Percentiles rank a stretch among this genome's conserved stretches.
Conservation (phyloP, 1,140 invertebrate species). For the Orius laevigatus region DNA sequence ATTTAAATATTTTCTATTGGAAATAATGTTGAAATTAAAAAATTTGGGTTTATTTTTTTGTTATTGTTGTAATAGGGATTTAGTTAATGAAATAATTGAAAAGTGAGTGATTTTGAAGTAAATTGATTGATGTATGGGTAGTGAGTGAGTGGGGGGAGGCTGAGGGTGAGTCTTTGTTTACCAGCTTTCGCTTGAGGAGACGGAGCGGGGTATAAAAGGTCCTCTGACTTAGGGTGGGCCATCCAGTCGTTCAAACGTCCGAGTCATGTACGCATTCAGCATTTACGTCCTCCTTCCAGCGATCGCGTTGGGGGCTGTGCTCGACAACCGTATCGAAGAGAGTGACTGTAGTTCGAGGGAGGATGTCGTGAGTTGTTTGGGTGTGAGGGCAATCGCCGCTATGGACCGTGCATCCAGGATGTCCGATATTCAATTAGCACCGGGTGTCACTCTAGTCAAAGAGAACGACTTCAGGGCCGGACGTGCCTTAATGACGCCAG, state of each 20-base stretch:
- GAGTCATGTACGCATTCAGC: too few relatives aligned
- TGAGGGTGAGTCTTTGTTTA: slow-evolving; percentile 1
- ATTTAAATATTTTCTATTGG: not conserved
- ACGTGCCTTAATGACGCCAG: slow-evolving; percentile 32
- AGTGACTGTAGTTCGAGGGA: slow-evolving; percentile 3
- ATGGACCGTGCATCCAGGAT: slow-evolving; percentile 38
- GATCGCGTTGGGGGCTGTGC: not conserved
- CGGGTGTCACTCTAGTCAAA: slow-evolving; percentile 39
- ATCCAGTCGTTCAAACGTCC: not conserved
- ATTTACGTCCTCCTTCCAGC: slow-evolving; percentile 1
- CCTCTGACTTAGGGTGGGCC: not conserved
- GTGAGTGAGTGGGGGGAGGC: not conserved
- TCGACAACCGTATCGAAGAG: slow-evolving; percentile 9
- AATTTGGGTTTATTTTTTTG: not conserved
- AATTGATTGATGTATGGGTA: not conserved
- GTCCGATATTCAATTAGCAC: slow-evolving; percentile 34
- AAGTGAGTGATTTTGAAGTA: not conserved
- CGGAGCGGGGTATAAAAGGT: not conserved
- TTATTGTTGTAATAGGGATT: not conserved
- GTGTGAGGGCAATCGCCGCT: slow-evolving; percentile 36
- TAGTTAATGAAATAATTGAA: not conserved
- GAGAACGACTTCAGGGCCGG: slow-evolving; percentile 28
- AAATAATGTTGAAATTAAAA: not conserved
- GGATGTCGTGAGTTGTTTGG: slow-evolving; percentile 36
- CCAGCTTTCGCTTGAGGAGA: slow-evolving; percentile 4